These are phyloP conservation scores for Macrobrachium rosenbergii DNA, from an alignment of 1,140 invertebrate species.

Conservation along the genomic window DNA sequence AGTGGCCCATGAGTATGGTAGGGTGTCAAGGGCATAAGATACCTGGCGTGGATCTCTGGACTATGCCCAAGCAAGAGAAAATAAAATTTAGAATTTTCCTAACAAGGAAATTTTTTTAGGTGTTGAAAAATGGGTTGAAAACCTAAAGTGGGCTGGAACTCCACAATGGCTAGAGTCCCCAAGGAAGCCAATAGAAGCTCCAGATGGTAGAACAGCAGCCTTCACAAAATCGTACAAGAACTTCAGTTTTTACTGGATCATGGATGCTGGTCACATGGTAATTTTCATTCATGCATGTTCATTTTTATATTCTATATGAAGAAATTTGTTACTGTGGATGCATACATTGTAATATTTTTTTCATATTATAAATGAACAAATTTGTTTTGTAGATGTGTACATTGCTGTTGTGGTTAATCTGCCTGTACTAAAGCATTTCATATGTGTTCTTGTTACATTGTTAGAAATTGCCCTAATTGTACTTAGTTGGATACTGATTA, in stretches of 20 bases:
- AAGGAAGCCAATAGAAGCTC: constrained; percentile 34
- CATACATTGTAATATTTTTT: neutral
- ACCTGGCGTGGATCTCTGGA: too few species aligned
- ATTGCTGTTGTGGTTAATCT: too few species aligned
- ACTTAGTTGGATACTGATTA: too few species aligned
- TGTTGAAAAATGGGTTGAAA: constrained; percentile 55
- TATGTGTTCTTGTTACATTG: too few species aligned
- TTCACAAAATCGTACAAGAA: constrained; percentile 53
- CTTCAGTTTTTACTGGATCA: constrained; percentile 53
- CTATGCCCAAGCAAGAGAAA: neutral
- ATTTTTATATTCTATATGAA: neutral
- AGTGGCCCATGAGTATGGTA: too few species aligned
- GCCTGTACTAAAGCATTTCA: too few species aligned
- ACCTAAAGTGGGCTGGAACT: constrained; percentile 49
- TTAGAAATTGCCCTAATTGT: too few species aligned
- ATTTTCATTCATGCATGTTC: neutral
- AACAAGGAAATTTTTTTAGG: constrained; percentile 1
- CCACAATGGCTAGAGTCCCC: constrained; percentile 30
- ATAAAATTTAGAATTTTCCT: neutral
- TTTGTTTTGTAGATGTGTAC: too few species aligned
- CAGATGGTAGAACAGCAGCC: constrained; percentile 27
- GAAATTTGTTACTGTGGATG: neutral
- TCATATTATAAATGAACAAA: neutral
- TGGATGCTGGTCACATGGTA: constrained; percentile 55
- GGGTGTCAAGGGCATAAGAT: too few species aligned